A percentile compares a stretch with the other conserved stretches of the same genome.
These are phyloP conservation scores for Euleptes europaea DNA, from an alignment of 2,113 vertebrate species.

Conservation along the genomic window DNA sequence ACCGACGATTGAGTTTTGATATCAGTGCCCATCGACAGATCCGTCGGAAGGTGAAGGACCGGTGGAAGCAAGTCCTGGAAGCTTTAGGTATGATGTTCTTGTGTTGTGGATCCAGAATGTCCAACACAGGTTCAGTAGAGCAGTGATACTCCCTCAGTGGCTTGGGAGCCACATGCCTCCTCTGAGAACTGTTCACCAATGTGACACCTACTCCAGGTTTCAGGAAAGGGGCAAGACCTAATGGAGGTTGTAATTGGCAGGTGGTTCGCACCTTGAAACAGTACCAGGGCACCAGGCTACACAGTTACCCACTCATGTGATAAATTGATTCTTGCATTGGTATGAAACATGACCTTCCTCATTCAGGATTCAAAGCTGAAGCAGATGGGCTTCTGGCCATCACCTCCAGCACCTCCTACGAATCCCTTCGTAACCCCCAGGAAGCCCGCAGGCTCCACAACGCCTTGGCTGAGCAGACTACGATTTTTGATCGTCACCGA, in stretches of 20 bases:
- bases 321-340: not conserved
- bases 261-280: no score
- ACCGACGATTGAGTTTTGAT: slow-evolving; percentile 82
- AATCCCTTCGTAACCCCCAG: slow-evolving; percentile 76
- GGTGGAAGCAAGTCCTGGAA: slow-evolving; percentile 81
- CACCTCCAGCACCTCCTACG: slow-evolving; percentile 72
- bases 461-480: slow-evolving; percentile 74
- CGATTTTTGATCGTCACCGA: slow-evolving; percentile 72
- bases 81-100: slow-evolving; percentile 72
- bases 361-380: slow-evolving; percentile 80
- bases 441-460: slow-evolving; percentile 73
- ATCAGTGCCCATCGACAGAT: slow-evolving; percentile 83
- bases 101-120: not conserved
- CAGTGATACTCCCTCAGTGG: no score
- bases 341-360: not conserved
- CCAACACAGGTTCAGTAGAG: not conserved
- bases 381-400: slow-evolving; percentile 79
- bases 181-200: no score
- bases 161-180: no score
- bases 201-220: no score
- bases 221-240: not conserved
- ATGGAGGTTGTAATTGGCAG: no score
- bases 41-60: slow-evolving; percentile 79
- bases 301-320: no score
- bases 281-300: no score